phyloP scores from a whole-genome alignment of 2,113 vertebrate genomes.

The Noturus placidus region DNA sequence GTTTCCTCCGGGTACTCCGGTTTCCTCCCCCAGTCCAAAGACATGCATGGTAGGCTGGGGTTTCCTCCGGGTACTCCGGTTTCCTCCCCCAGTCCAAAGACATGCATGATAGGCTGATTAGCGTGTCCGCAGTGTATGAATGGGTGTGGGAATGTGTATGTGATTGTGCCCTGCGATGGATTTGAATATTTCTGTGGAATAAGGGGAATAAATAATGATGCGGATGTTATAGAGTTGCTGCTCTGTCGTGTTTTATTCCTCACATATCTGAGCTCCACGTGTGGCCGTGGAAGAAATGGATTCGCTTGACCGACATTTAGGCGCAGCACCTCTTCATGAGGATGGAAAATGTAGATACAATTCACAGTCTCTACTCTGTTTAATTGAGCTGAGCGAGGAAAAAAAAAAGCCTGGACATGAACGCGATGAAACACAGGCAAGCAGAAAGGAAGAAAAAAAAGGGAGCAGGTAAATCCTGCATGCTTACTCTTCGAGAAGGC shows the following conservation, averaged over 20 bases:
- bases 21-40: too few species aligned
- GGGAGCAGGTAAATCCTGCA: slow-evolving; percentile 59
- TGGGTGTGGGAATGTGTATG: too few species aligned
- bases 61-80: too few species aligned
- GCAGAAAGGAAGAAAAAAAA: background rate
- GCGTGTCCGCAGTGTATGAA: too few species aligned
- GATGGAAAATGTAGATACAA: background rate
- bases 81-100: too few species aligned
- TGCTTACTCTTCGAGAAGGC: slow-evolving; percentile 57
- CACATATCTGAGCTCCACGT: background rate
- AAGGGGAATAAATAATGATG: background rate
- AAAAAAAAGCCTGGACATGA: background rate
- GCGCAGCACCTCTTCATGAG: background rate
- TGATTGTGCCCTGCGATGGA: too few species aligned
- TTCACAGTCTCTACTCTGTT: background rate
- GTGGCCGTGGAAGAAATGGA: background rate
- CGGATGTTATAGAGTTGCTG: too few species aligned
- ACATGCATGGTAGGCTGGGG: too few species aligned
- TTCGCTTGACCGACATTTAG: background rate
- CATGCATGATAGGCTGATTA: too few species aligned
- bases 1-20: too few species aligned
- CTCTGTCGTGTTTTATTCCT: background rate
- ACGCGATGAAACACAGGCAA: slow-evolving; percentile 41
- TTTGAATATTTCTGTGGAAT: background rate
- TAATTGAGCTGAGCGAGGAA: slow-evolving; percentile 8